Conservation (phyloP, 1,140 invertebrate species). For the Sinella curviseta region DNA sequence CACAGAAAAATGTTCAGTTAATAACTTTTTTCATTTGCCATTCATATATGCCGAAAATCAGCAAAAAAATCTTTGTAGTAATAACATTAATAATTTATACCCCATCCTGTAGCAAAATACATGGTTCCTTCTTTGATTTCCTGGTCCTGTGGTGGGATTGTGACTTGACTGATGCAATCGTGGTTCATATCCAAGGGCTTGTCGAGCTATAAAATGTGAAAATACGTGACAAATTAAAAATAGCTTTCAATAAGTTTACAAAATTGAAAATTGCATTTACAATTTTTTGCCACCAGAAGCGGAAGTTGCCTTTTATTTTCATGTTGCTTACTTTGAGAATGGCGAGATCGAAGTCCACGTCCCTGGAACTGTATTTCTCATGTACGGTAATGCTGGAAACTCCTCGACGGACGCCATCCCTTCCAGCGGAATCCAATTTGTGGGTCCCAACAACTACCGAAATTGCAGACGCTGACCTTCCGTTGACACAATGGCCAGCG, state of each 20-base stretch:
- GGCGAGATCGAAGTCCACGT: conserved; percentile 36
- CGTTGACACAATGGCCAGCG: conserved; percentile 8
- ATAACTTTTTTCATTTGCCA: neutral
- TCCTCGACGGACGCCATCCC: neutral
- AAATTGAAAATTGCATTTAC: neutral
- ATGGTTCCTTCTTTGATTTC: neutral
- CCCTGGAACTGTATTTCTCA: conserved; percentile 17
- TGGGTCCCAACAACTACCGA: conserved; percentile 9
- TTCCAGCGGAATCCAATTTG: neutral
- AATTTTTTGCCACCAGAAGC: neutral
- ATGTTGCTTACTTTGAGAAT: neutral
- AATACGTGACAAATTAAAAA: no score
- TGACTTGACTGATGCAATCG: neutral
- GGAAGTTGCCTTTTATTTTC: neutral
- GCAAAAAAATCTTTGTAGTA: neutral
- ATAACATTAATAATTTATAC: neutral
- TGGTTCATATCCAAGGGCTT: neutral
- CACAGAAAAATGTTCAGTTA: neutral
- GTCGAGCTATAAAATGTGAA: neutral
- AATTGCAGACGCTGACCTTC: neutral
- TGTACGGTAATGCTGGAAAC: conserved; percentile 17
- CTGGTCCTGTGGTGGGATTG: neutral
- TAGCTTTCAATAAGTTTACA: neutral
- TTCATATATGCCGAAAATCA: neutral
- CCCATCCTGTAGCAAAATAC: neutral